Evolutionary conservation across 2,113 vertebrate species (phyloP).

Genomic region (Equus przewalskii): DNA sequence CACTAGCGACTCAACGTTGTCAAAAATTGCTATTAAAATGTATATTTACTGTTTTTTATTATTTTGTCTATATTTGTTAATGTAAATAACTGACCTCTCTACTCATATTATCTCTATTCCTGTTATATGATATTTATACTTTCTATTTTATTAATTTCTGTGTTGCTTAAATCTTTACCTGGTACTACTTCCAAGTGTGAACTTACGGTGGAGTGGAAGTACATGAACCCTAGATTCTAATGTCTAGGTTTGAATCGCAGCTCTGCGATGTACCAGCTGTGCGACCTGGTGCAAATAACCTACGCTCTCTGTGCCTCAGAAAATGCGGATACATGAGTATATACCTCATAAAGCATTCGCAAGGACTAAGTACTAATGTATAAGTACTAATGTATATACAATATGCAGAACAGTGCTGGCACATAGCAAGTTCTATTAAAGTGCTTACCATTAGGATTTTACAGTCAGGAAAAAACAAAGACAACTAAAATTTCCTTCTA

Average conservation of each 20-base stretch:
- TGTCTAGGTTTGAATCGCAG: not conserved
- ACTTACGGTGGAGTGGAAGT: not conserved
- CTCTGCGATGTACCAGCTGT: not conserved
- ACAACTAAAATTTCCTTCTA: not conserved
- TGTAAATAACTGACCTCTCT: not conserved
- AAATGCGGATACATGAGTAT: not conserved
- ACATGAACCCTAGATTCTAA: not conserved
- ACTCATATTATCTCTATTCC: not conserved
- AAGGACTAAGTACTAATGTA: not conserved
- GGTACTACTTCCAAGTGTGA: not conserved
- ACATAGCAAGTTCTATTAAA: not conserved
- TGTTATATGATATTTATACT: not conserved
- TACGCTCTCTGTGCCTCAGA: not conserved
- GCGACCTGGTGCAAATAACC: not conserved
- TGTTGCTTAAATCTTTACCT: conserved; percentile 23
- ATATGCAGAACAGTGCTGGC: not conserved
- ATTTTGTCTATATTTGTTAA: conserved; percentile 1
- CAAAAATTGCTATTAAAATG: not conserved
- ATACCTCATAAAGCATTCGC: not conserved
- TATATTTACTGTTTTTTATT: not conserved
- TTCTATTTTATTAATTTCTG: not conserved
- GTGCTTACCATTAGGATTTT: not conserved
- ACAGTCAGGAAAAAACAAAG: not conserved
- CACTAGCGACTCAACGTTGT: not conserved
- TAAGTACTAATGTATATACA: not conserved